phyloP scores from a whole-genome alignment of 2,797 vertebrate genomes.

The Nasua narica region DNA sequence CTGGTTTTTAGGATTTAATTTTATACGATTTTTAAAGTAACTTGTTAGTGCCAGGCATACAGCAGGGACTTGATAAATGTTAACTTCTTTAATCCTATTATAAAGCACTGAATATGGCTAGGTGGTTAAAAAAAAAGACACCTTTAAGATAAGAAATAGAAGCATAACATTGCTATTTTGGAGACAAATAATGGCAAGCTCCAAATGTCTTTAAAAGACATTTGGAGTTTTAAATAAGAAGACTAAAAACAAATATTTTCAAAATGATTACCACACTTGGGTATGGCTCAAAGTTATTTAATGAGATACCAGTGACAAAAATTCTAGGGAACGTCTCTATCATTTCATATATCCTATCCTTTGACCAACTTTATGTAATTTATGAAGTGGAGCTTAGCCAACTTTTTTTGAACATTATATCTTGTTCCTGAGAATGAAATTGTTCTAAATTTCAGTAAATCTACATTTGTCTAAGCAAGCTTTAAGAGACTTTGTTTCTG shows the following conservation, averaged over 20 bases:
- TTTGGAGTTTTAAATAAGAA: background rate
- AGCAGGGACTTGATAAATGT: background rate
- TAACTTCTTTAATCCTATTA: background rate
- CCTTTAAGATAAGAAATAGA: background rate
- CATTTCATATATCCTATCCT: background rate
- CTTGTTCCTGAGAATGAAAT: background rate
- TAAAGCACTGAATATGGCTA: background rate
- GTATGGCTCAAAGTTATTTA: background rate
- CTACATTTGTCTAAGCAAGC: background rate
- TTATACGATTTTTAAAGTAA: background rate
- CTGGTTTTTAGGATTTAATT: background rate
- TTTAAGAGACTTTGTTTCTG: background rate
- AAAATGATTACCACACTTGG: background rate
- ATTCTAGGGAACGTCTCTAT: background rate
- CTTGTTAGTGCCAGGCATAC: background rate
- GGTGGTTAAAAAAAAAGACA: background rate
- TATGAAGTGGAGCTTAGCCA: background rate
- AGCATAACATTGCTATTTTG: background rate
- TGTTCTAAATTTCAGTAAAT: background rate
- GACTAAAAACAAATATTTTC: background rate
- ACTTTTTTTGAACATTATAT: background rate
- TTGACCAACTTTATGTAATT: background rate
- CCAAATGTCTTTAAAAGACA: background rate
- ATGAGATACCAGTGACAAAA: slow-evolving; percentile 7
- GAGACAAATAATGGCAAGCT: background rate